phyloP scores from a whole-genome alignment of 2,888 invertebrate species.

The Rhorus exstirpatorius region DNA sequence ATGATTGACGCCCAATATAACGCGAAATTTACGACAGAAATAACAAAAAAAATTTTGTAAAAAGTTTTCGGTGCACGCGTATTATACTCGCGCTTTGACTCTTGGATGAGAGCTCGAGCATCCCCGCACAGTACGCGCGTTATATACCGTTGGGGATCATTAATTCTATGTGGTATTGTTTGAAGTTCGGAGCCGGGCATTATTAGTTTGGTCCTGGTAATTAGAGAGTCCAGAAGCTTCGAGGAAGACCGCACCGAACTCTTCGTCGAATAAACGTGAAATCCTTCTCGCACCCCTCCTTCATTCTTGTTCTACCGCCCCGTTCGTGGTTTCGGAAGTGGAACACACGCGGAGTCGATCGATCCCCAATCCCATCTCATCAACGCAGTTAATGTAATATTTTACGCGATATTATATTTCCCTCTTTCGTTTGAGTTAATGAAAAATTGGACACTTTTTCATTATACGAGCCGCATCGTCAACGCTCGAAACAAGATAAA shows the following conservation, averaged over 20 bases:
- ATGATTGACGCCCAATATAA: too few relatives aligned
- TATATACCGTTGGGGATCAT: conserved; percentile 42
- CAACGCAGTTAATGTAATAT: not conserved
- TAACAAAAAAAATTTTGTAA: too few relatives aligned
- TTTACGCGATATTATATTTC: too few relatives aligned
- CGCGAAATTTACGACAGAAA: too few relatives aligned
- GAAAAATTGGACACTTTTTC: too few relatives aligned
- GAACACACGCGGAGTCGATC: conserved; percentile 20
- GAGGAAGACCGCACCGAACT: conserved; percentile 43
- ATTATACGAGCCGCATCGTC: too few relatives aligned
- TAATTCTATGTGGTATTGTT: conserved; percentile 73
- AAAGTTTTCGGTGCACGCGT: not conserved
- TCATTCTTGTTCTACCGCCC: not conserved
- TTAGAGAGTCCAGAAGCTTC: conserved; percentile 60
- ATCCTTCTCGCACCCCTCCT: conserved; percentile 18
- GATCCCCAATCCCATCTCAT: conserved; percentile 14
- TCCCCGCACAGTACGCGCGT: conserved; percentile 22
- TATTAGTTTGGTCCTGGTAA: conserved; percentile 66
- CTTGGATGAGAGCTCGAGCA: too few relatives aligned
- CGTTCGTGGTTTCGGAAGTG: not conserved
- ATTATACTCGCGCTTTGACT: not conserved
- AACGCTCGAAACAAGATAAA: too few relatives aligned
- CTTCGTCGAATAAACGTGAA: conserved; percentile 28
- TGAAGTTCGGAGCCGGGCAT: conserved; percentile 72
- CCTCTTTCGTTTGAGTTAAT: too few relatives aligned